Evolutionary conservation across 2,888 invertebrate species (phyloP).

Genomic region (Cosmia pyralina): DNA sequence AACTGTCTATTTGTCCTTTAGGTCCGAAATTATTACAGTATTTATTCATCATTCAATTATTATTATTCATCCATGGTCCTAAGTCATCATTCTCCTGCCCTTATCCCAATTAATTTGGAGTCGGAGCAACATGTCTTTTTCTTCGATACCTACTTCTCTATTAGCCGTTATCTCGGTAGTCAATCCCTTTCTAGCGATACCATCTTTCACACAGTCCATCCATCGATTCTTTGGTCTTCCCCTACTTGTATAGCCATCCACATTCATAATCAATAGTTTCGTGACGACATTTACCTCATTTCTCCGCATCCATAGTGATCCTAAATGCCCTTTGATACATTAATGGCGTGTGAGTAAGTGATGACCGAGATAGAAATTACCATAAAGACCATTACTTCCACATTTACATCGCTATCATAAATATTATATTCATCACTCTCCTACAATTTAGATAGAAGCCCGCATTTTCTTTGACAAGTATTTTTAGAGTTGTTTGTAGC

Average conservation of each 20-base stretch:
- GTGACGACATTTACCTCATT: no score
- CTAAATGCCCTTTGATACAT: neutral
- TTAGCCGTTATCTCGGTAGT: no score
- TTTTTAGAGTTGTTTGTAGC: slow-evolving; percentile 1
- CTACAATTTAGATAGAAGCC: slow-evolving; percentile 32
- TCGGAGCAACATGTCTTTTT: no score
- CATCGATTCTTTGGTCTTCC: no score
- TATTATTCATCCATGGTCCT: neutral
- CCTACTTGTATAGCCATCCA: no score
- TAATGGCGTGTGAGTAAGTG: neutral
- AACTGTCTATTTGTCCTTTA: no score
- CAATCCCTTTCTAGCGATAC: no score
- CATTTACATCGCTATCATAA: slow-evolving; percentile 15
- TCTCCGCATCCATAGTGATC: neutral
- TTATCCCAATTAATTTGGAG: no score
- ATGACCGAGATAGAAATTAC: neutral
- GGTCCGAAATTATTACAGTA: neutral
- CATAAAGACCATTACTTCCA: neutral
- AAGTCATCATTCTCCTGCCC: neutral
- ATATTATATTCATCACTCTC: slow-evolving; percentile 7
- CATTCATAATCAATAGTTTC: no score
- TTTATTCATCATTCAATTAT: neutral
- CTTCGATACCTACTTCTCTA: no score
- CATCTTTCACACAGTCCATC: no score
- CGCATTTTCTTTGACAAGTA: slow-evolving; percentile 12